Percentiles rank a stretch among this genome's conserved stretches.
Conservation (phyloP, 2,888 invertebrate species). For the Macrosiphum euphorbiae region DNA sequence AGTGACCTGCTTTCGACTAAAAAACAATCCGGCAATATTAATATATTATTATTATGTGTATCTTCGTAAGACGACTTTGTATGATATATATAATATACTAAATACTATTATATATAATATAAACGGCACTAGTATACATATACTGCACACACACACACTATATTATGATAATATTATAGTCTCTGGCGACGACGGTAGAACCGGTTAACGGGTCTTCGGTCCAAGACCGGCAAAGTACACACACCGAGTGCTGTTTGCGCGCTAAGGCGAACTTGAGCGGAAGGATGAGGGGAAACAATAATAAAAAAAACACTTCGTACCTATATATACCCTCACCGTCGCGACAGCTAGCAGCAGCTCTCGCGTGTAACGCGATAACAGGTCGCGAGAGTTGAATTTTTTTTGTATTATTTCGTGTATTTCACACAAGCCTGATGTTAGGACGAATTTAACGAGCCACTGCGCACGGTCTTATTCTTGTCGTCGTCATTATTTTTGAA, state of each 20-base stretch:
- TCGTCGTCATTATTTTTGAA: background rate
- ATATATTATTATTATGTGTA: constrained; percentile 9
- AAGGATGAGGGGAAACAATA: background rate
- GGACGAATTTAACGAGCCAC: background rate
- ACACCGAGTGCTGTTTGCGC: background rate
- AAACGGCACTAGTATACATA: background rate
- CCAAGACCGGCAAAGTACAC: background rate
- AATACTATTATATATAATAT: background rate
- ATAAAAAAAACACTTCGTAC: background rate
- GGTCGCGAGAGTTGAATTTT: background rate
- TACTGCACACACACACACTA: background rate
- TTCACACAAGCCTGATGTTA: background rate
- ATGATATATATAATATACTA: background rate
- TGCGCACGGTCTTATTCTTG: background rate
- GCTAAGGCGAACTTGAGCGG: background rate
- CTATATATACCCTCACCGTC: background rate
- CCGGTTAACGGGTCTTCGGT: constrained; percentile 20
- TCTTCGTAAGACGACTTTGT: background rate
- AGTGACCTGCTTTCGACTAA: background rate
- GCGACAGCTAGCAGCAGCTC: background rate
- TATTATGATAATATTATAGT: background rate
- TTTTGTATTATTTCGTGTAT: background rate
- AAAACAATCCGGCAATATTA: background rate
- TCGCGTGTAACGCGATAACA: constrained; percentile 9
- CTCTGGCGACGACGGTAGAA: background rate